Conservation (phyloP, 2,797 vertebrate genomes). For the Myioborus melanocephalus region DNA sequence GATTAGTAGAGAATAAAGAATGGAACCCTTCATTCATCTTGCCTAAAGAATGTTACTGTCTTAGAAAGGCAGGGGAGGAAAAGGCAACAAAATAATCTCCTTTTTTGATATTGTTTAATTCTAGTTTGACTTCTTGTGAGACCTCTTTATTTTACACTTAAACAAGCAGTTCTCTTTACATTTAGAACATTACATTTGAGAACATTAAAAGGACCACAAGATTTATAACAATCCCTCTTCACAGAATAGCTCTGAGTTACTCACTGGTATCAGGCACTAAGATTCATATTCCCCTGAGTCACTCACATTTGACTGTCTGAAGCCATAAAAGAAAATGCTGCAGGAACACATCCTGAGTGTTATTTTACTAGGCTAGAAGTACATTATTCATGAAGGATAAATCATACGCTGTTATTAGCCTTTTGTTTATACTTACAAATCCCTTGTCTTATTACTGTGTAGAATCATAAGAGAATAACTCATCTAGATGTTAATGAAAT, state of each 20-base stretch:
- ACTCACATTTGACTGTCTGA: not conserved
- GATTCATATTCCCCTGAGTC: not conserved
- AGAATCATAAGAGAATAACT: slow-evolving; percentile 11
- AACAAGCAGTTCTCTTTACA: not conserved
- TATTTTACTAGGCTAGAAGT: not conserved
- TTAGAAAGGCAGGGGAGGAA: not conserved
- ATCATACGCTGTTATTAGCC: not conserved
- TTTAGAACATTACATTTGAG: not conserved
- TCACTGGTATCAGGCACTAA: not conserved
- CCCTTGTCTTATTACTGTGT: not conserved
- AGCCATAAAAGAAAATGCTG: slow-evolving; percentile 27
- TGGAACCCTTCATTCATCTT: not conserved
- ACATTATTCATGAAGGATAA: not conserved
- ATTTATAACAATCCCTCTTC: not conserved
- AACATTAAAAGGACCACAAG: not conserved
- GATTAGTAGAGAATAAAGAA: not conserved
- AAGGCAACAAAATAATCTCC: not conserved
- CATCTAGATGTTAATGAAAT: slow-evolving; percentile 13
- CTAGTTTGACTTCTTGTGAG: not conserved
- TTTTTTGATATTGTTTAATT: not conserved
- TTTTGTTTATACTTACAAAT: not conserved
- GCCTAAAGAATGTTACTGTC: not conserved
- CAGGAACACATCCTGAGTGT: not conserved
- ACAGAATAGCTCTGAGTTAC: not conserved
- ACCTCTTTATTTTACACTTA: not conserved